Base-by-base conservation (phyloP, 1,140 invertebrate genomes). In the Medauroidea extradentata region DNA sequence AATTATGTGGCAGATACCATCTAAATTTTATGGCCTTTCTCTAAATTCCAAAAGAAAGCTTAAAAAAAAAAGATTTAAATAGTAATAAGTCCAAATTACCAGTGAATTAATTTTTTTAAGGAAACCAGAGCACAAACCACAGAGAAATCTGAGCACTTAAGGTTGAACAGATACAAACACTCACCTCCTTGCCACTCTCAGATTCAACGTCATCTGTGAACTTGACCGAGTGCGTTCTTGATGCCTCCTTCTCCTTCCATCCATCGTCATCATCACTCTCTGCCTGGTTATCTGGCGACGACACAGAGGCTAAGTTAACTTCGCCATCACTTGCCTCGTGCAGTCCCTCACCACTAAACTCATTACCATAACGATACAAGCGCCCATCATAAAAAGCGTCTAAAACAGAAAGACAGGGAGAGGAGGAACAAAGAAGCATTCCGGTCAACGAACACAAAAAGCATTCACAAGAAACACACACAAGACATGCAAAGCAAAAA, bases 201-300 rank as follows among this genome's bases (percentile, higher is more conserved):
- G 84, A 80, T 54, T 90, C 86, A 1, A 60, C 60, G 41, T 77
- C 75, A 71, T 94, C 91, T 27, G 86, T 89, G 74, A 96, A 95
- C 74, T 94, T 94, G 63, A 96, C 92, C 3, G 88, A 90, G 69
- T 91, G 88, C 7, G 87, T 90, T 54, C 91, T 78, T 1, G 89
- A 90, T 1, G 85, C 85, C 69, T 93, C 90, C 60, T 83, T 81
- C 65, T 89, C 88, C 73, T 89, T 85, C 83, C 87, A 90, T 55
- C 81, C 82, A 62, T 85, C 83, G 49, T 88, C 87, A 44, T 83
- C 80, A 44, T 83, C 80, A 41, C 51, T 42, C 23, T 60, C 58
- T 11, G 41, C 50, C 24, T 60, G 58, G 42, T 39, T 25, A 60
- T 60, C 58, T 60, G 58, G 58, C 34, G 51, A 49, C 38, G 58